phyloP scores from a whole-genome alignment of 2,888 invertebrate genomes.

The Ectemnius continuus region DNA sequence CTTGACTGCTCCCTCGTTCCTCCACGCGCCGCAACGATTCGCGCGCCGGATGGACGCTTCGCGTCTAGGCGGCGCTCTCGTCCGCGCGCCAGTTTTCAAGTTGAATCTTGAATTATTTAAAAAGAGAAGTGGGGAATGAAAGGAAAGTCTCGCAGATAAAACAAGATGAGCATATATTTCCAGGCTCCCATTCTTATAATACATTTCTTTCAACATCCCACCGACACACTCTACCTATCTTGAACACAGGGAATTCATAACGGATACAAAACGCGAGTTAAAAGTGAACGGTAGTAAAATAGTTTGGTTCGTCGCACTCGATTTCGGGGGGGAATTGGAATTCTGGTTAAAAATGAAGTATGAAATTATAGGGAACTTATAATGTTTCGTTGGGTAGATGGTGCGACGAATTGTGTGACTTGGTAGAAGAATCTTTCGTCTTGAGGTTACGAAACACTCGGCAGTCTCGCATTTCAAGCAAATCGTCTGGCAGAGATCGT shows the following conservation, averaged over 20 bases:
- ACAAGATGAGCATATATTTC: slow-evolving; percentile 47
- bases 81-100: neutral
- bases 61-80: too few relatives aligned
- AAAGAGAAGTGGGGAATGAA: neutral
- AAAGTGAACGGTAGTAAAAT: neutral
- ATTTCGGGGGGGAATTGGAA: neutral
- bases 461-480: too few relatives aligned
- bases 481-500: too few relatives aligned
- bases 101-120: neutral
- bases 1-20: slow-evolving; percentile 3
- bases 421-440: too few relatives aligned
- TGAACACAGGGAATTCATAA: slow-evolving; percentile 28
- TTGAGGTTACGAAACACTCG: too few relatives aligned
- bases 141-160: slow-evolving; percentile 15
- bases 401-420: too few relatives aligned
- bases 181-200: slow-evolving; percentile 27
- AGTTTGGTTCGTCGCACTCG: slow-evolving; percentile 7
- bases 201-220: slow-evolving; percentile 35
- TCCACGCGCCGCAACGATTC: slow-evolving; percentile 15
- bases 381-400: too few relatives aligned
- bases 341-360: neutral
- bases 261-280: slow-evolving; percentile 23
- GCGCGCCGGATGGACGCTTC: neutral
- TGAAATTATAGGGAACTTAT: too few relatives aligned
- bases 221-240: slow-evolving; percentile 12